Base-by-base conservation (phyloP, 2,888 invertebrate species). In the Drosophila rubida region DNA sequence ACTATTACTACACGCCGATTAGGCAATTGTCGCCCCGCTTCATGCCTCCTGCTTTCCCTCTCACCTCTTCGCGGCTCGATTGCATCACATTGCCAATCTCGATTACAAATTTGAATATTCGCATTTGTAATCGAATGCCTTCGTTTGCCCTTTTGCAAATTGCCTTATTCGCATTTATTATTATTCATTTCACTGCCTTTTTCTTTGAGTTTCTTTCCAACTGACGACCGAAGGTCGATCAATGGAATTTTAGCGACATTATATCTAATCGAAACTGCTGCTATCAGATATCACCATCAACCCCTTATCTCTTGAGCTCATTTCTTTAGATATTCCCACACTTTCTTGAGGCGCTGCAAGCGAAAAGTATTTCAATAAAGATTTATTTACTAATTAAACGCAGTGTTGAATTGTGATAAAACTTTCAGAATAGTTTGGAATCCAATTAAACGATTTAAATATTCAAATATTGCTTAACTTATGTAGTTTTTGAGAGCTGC, bases 1-100 rank as follows among this genome's bases (percentile, higher is more conserved):
- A 23, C 53, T 45, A 45, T 75, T 51, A 25, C 41, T 54, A 64
- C 63, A 62, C 53, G 51, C 46, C 50, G 74, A 77, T 83, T 74
- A 53, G 70, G 54, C 45, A 70, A 80, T 75, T 55, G 59, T 35
- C 19, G 19, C 19, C 46, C 19, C 19, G 6, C 39, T 13, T n/a
- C n/a, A n/a, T n/a, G n/a, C 13, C n/a, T 5, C 1, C 11, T 2
- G 2, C 0, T 25, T 16, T 1, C 9, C 25, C 7, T 2, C 2
- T 1, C 39, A 8, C 39, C 14, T 27, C 19, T 1, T 19, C 19
- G 6, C 22, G 27, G 19, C 14, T 35, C 23, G 44, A 44, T 58
- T 54, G 35, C 19, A 49, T 48, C 45, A 65, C 51, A 48, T 39
- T 39, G 50, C 42, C 42, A 73, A 51, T 63, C 57, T 65, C 45